A percentile compares a stretch with the other conserved stretches of the same genome.
phyloP scores from a whole-genome alignment of 2,113 vertebrate species.

The Apus apus region DNA sequence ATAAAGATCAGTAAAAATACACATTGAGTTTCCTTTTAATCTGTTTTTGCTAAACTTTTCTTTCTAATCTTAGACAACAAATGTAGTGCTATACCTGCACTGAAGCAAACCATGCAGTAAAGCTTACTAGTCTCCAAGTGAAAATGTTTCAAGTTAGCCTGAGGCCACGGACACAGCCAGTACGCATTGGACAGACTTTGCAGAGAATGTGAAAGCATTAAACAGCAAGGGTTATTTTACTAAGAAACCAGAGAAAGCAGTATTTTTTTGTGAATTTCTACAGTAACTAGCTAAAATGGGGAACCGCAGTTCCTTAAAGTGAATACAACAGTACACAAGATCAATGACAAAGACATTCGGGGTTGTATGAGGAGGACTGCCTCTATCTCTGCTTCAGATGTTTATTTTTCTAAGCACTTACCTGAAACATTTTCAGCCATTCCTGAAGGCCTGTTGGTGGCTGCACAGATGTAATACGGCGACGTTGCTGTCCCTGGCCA shows the following conservation, averaged over 20 bases:
- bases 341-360: background rate
- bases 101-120: background rate
- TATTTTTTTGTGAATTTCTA: background rate
- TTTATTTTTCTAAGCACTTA: constrained; percentile 34
- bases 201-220: background rate
- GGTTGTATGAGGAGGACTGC: background rate
- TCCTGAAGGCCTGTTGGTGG: constrained; percentile 96
- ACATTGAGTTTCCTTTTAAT: background rate
- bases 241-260: background rate
- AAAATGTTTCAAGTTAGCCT: background rate
- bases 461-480: constrained; percentile 94
- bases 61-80: background rate
- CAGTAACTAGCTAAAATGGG: background rate
- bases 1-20: background rate
- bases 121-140: background rate
- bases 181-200: background rate
- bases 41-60: background rate
- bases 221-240: background rate
- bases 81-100: background rate
- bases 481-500: constrained; percentile 94
- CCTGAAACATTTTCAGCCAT: constrained; percentile 99
- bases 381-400: background rate
- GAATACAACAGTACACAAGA: background rate
- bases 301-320: background rate
- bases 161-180: background rate